Percentiles rank a stretch among this genome's conserved stretches.
Conservation (phyloP, 2,888 invertebrate species). For the Netelia melanura region DNA sequence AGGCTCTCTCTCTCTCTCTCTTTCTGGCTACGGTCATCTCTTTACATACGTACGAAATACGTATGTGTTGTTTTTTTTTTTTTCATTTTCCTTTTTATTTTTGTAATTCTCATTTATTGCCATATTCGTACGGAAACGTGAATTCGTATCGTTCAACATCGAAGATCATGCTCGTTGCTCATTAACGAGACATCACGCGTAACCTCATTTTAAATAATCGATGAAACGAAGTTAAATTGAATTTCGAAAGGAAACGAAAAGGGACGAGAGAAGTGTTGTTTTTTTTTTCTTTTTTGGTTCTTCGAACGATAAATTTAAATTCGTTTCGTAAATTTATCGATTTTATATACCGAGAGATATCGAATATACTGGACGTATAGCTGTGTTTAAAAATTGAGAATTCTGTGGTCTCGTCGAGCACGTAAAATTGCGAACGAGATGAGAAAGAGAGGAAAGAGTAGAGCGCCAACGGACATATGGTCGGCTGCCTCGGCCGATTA, state of each 20-base stretch:
- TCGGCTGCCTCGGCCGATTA: slow-evolving; percentile 84
- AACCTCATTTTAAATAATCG: slow-evolving; percentile 12
- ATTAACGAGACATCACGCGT: slow-evolving; percentile 5
- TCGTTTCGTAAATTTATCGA: no score
- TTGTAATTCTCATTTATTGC: not conserved
- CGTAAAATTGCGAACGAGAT: slow-evolving; percentile 24
- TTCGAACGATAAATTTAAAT: no score
- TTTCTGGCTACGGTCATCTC: slow-evolving; percentile 10
- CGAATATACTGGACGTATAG: not conserved
- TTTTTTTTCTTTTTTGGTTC: no score
- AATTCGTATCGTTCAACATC: slow-evolving; percentile 16
- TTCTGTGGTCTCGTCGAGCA: slow-evolving; percentile 18
- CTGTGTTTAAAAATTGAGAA: slow-evolving; percentile 17
- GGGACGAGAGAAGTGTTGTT: no score
- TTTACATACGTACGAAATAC: not conserved
- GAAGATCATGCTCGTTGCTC: not conserved
- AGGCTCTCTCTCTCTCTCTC: slow-evolving; percentile 16
- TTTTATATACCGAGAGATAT: no score
- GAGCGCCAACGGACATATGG: slow-evolving; percentile 82
- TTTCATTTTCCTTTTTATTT: no score
- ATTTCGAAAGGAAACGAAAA: no score
- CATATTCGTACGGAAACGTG: not conserved
- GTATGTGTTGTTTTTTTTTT: not conserved
- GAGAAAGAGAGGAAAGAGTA: slow-evolving; percentile 32
- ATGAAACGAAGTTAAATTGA: not conserved